phyloP scores from a whole-genome alignment of 2,113 vertebrate genomes.

The Sporophila hypoxantha region DNA sequence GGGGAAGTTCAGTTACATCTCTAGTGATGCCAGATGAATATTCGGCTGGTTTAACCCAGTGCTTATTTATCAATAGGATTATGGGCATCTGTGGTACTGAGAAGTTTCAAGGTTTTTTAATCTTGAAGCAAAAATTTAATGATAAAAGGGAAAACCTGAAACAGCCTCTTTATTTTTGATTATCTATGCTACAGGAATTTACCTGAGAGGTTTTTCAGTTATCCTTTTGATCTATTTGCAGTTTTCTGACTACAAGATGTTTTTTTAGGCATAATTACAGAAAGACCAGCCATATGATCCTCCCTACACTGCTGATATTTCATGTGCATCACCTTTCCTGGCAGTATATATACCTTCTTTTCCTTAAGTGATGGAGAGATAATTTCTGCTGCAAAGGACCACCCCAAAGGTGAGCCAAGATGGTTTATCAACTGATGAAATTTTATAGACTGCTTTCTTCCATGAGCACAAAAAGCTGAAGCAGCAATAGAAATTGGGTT shows the following conservation, averaged over 20 bases:
- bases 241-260: not conserved
- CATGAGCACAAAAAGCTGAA: not conserved
- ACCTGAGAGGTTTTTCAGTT: not conserved
- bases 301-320: not conserved
- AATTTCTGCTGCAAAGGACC: not conserved
- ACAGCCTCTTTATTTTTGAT: not conserved
- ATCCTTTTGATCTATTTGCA: not conserved
- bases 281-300: not conserved
- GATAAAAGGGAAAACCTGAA: not conserved
- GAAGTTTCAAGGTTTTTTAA: not conserved
- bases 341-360: not conserved
- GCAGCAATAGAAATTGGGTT: not conserved
- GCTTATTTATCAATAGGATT: not conserved
- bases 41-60: not conserved
- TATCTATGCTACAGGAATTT: not conserved
- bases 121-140: not conserved
- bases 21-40: not conserved
- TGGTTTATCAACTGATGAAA: not conserved
- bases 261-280: not conserved
- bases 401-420: not conserved
- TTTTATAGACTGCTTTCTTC: not conserved
- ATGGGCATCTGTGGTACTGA: not conserved
- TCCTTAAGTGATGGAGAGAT: not conserved
- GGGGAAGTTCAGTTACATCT: not conserved
- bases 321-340: not conserved